Percentiles rank a stretch among this genome's conserved stretches.
Conservation (phyloP, 2,797 vertebrate genomes). For the Platalea minor region DNA sequence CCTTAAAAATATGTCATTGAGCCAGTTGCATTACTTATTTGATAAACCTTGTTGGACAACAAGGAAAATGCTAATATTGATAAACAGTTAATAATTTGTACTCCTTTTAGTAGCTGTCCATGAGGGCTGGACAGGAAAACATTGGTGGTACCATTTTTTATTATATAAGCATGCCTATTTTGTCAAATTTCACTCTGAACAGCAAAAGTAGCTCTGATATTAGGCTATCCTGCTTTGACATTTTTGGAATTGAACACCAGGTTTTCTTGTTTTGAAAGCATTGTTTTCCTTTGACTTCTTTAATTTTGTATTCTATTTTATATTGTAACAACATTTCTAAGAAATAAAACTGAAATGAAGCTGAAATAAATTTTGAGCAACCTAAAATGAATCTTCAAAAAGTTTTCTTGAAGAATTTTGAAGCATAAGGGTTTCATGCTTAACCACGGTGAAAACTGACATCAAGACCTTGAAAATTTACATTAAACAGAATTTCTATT, state of each 20-base stretch:
- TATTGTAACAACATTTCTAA: neutral
- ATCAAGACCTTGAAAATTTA: neutral
- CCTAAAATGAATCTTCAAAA: neutral
- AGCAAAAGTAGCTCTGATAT: neutral
- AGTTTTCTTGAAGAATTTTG: neutral
- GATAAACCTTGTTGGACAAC: neutral
- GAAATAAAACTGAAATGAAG: neutral
- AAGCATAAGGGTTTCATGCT: neutral
- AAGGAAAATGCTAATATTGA: neutral
- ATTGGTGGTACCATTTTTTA: neutral
- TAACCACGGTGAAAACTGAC: neutral
- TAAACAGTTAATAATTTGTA: neutral
- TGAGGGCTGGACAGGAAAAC: neutral
- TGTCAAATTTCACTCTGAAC: neutral
- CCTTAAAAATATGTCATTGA: neutral
- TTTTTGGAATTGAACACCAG: neutral
- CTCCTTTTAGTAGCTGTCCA: neutral
- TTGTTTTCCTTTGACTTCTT: neutral
- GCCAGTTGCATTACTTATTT: neutral
- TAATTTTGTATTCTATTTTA: constrained; percentile 4
- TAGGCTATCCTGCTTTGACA: neutral
- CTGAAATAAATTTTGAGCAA: neutral
- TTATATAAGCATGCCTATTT: neutral
- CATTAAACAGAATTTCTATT: neutral
- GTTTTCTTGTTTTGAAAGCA: neutral